Evolutionary conservation across 2,797 vertebrate genomes (phyloP), one percentile per base, ranked within the genome.

Genomic region (Tragelaphus eurycerus): DNA sequence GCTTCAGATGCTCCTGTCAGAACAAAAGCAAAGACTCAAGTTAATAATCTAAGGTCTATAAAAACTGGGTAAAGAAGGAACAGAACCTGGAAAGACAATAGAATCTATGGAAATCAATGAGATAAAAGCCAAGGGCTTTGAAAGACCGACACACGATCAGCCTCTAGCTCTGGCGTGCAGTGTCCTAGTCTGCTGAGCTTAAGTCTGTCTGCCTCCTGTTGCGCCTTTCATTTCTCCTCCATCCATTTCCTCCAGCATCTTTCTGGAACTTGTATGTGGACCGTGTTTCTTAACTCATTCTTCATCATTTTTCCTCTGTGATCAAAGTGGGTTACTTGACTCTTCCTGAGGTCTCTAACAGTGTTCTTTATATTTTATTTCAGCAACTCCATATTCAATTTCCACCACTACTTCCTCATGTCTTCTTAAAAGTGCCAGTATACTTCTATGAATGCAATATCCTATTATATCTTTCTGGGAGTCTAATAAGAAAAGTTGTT

Each of bases 81-180:
- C 1, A 52, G 23, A 52, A 29, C 27, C 9, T 34, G 13, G 15
- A 38, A 48, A 76, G 64, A 34, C 34, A 13, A 17, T 3, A 74
- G 38, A 57, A 12, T 31, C 29, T 7, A 12, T n/a, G 38, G 23
- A 29, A 34, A 9, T 10, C 9, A 3, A 19, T 29, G 81, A 59
- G 46, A 29, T 2, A 6, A n/a, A 55, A 59, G 52, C 13, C 38
- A 4, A 4, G 19, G 50, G 6, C 71, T 29, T 38, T 19, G 59
- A 23, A 64, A 82, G 55, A 3, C 15, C 31, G 43, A 0, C n/a
- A 9, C 16, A 29, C 0, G 48, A 12, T 14, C 25, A 38, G 0
- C 16, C 59, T 29, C n/a, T 43, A 2, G 25, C 43, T 12, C 31
- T 14, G 10, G 10, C 7, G 8, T n/a, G 59, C 10, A 21, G 10